A percentile compares a stretch with the other conserved stretches of the same genome.
Conservation (phyloP, 1,140 invertebrate species). For the Microplitis mediator region DNA sequence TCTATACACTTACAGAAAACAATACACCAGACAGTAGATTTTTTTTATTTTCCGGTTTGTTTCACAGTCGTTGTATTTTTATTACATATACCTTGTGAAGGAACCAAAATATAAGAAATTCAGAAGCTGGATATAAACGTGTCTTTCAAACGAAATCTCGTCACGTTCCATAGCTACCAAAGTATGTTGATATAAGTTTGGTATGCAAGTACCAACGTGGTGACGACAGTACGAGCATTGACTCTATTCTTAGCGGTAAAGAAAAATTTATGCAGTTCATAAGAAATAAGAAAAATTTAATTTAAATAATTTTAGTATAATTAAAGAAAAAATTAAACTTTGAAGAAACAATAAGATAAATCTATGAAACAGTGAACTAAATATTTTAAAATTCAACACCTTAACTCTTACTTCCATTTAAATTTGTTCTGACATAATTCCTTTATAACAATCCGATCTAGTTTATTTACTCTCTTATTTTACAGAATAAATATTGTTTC, state of each 20-base stretch:
- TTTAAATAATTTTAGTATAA: too few species aligned
- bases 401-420: too few species aligned
- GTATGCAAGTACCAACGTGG: neutral
- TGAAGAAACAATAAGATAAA: too few species aligned
- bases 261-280: neutral
- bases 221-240: neutral
- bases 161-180: neutral
- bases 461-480: too few species aligned
- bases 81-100: neutral
- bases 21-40: neutral
- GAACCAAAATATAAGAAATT: neutral
- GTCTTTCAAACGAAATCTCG: neutral
- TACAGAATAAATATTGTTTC: neutral
- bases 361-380: too few species aligned
- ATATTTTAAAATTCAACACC: too few species aligned
- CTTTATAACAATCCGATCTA: too few species aligned
- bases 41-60: neutral
- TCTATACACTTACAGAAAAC: neutral
- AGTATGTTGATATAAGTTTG: conserved; percentile 1
- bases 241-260: neutral
- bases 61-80: neutral
- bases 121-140: conserved; percentile 3
- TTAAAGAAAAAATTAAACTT: too few species aligned
- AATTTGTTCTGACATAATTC: too few species aligned
- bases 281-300: neutral